Conservation (phyloP, 2,113 vertebrate species). For the Hemichromis elongatus region DNA sequence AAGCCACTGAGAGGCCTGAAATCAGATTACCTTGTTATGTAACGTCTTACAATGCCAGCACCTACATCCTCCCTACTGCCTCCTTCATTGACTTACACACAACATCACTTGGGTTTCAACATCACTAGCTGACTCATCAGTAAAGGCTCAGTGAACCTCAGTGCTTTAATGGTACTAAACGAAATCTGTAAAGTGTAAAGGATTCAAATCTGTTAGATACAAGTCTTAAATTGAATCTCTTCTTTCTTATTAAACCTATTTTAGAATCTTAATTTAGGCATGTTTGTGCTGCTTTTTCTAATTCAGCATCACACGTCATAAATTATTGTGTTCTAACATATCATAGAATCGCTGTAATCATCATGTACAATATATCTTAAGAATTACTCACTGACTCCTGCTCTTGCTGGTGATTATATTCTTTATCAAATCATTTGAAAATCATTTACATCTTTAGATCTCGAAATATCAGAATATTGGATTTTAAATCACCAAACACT, state of each 20-base stretch:
- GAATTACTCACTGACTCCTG: background rate
- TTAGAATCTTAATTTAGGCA: background rate
- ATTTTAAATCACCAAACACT: background rate
- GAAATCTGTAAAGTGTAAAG: background rate
- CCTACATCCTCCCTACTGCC: background rate
- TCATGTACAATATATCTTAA: background rate
- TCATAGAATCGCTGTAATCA: background rate
- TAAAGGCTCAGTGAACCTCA: background rate
- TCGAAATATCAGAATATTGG: background rate
- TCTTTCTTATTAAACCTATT: background rate
- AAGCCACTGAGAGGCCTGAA: slow-evolving; percentile 27
- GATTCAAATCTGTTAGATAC: background rate
- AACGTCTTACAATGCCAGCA: slow-evolving; percentile 34
- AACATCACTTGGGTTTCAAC: background rate
- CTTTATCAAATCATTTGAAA: background rate
- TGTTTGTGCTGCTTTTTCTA: background rate
- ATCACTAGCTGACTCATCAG: background rate
- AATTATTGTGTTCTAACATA: background rate
- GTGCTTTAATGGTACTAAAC: background rate
- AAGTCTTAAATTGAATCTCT: background rate
- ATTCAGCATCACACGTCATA: background rate
- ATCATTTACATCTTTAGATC: background rate
- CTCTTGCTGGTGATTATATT: background rate
- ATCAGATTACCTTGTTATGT: slow-evolving; percentile 57
- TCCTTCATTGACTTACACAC: background rate